Evolutionary conservation across 2,113 vertebrate species (phyloP).

Genomic region (Pterocles orientalis): DNA sequence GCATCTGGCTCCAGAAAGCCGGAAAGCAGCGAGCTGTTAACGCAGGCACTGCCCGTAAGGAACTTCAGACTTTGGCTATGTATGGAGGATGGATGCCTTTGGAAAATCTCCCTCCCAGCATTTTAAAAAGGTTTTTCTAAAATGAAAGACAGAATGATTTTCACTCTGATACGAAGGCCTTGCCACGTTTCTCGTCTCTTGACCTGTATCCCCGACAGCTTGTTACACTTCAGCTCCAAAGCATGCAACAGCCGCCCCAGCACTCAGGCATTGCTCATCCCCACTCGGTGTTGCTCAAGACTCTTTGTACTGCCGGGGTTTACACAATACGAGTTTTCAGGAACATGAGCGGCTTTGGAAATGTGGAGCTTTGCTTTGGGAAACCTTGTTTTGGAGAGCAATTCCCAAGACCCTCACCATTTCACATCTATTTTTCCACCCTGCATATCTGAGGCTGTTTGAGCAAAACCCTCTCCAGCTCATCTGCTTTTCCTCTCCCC

Average conservation of each 20-base stretch:
- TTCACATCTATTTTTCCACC: not conserved
- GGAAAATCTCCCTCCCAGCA: not conserved
- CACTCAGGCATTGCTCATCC: not conserved
- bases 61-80: not conserved
- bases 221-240: not conserved
- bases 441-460: not conserved
- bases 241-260: not conserved
- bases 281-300: not conserved
- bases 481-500: not conserved
- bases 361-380: not conserved
- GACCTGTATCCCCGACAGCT: not conserved
- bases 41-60: not conserved
- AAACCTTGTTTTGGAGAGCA: not conserved
- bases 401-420: not conserved
- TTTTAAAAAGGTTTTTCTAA: not conserved
- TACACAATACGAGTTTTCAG: not conserved
- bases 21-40: not conserved
- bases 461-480: not conserved
- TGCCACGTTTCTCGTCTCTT: not conserved
- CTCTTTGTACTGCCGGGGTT: not conserved
- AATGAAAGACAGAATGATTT: constrained; percentile 9
- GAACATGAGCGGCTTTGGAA: not conserved
- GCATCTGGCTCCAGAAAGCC: not conserved
- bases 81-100: not conserved
- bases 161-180: not conserved